Percentiles rank a stretch among this genome's conserved stretches.
These are phyloP conservation scores for Oryzias melastigma DNA, from an alignment of 2,113 vertebrate species.

Conservation along the genomic window DNA sequence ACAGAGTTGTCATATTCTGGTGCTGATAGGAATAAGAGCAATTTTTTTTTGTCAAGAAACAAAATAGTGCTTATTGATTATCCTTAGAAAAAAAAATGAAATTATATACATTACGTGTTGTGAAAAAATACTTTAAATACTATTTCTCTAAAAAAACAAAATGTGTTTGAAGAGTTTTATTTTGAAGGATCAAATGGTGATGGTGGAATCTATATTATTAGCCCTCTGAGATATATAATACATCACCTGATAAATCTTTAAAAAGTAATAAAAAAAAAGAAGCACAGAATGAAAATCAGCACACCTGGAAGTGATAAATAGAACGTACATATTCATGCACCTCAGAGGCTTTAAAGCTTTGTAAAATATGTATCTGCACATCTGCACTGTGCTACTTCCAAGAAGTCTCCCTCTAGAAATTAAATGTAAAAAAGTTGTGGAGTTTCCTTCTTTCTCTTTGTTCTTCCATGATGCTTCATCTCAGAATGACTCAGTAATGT, in stretches of 20 bases:
- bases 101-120: no score
- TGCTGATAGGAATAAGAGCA: no score
- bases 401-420: background rate
- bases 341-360: slow-evolving; percentile 2
- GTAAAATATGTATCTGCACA: slow-evolving; percentile 26
- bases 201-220: no score
- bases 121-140: no score
- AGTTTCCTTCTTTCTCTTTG: background rate
- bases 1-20: no score
- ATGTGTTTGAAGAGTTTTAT: no score
- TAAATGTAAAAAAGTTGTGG: background rate
- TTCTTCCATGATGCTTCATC: slow-evolving; percentile 1
- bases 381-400: slow-evolving; percentile 7
- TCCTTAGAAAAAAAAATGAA: no score
- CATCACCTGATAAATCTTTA: background rate
- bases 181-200: no score
- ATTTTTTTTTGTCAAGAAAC: no score
- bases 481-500: slow-evolving; percentile 38
- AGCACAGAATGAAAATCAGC: slow-evolving; percentile 9
- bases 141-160: no score
- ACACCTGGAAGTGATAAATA: slow-evolving; percentile 12
- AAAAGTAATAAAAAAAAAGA: slow-evolving; percentile 4
- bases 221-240: background rate
- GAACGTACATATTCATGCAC: background rate
- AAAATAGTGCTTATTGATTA: no score